These are phyloP conservation scores for Gallinago nigripennis DNA, from an alignment of 2,797 vertebrate species.

Conservation along the genomic window DNA sequence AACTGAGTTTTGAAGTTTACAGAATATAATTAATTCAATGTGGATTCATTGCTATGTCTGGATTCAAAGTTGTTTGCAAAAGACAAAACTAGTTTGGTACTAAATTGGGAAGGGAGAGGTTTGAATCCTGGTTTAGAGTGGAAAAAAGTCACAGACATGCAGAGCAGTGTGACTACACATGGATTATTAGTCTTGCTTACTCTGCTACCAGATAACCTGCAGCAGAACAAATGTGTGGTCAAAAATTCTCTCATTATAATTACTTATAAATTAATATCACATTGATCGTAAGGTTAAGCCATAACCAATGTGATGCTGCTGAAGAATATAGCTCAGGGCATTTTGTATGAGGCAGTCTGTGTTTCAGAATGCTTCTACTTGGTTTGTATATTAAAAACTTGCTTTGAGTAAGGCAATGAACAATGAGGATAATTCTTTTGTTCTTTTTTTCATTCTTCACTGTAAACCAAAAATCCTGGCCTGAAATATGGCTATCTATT, in stretches of 20 bases:
- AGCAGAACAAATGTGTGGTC: not conserved
- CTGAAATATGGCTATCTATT: not conserved
- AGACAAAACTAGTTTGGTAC: not conserved
- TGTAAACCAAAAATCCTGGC: not conserved
- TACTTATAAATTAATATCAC: not conserved
- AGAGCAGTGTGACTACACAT: not conserved
- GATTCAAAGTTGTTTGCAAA: not conserved
- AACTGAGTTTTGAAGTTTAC: not conserved
- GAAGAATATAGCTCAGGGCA: not conserved
- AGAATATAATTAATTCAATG: constrained; percentile 48
- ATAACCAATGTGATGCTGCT: not conserved
- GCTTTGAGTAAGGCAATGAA: not conserved
- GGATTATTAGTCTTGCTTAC: not conserved
- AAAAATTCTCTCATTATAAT: not conserved
- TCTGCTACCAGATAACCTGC: not conserved
- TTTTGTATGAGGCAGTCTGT: not conserved
- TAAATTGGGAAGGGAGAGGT: not conserved
- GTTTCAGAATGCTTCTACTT: not conserved
- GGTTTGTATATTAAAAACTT: not conserved
- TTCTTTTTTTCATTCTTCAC: not conserved
- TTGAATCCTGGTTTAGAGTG: not conserved
- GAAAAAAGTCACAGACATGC: not conserved
- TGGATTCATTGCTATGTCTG: not conserved
- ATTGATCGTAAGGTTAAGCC: not conserved
- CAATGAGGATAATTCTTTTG: not conserved